These are phyloP conservation scores for Unio delphinus DNA, from an alignment of 2,888 invertebrate genomes.

Conservation along the genomic window DNA sequence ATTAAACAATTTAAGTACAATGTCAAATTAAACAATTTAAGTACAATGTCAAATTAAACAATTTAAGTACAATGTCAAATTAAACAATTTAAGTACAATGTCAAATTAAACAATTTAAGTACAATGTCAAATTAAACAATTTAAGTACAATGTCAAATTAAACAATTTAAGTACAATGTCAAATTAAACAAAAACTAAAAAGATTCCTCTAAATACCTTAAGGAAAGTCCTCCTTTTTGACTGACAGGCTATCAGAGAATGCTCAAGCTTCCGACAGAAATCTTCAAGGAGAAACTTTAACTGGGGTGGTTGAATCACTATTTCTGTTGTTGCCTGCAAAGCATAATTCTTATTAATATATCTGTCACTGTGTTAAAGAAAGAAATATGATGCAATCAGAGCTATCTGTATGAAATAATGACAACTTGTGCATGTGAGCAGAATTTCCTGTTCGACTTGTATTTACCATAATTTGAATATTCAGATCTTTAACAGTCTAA, in stretches of 20 bases:
- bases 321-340: conserved; percentile 43
- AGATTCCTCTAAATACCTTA: conserved; percentile 41
- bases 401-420: too few species aligned
- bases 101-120: too few species aligned
- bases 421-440: too few species aligned
- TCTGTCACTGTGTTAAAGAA: neutral
- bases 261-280: conserved; percentile 76
- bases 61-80: too few species aligned
- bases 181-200: too few species aligned
- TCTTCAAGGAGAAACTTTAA: conserved; percentile 75
- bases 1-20: too few species aligned
- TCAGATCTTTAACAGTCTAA: too few species aligned
- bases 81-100: neutral
- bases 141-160: too few species aligned
- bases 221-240: conserved; percentile 53
- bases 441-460: too few species aligned
- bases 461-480: too few species aligned
- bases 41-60: neutral
- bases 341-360: neutral
- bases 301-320: conserved; percentile 68
- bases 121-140: too few species aligned
- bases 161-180: neutral
- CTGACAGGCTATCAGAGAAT: conserved; percentile 63
- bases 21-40: too few species aligned
- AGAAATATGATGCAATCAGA: neutral